Conservation (phyloP, 2,888 invertebrate genomes). For the Watsonalla cultraria region DNA sequence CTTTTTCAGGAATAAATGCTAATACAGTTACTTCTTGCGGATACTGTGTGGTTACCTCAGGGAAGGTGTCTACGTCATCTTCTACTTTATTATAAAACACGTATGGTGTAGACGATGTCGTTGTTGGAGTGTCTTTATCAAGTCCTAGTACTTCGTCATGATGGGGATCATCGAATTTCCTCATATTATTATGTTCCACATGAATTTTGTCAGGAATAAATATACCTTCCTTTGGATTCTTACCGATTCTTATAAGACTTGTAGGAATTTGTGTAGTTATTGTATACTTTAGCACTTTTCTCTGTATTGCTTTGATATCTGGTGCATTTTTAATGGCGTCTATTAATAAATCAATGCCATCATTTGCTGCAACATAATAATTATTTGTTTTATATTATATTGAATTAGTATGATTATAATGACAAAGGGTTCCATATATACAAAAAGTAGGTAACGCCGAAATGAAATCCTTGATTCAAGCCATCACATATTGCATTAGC, state of each 20-base stretch:
- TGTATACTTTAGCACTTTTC: conserved; percentile 29
- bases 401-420: too few relatives aligned
- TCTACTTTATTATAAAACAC: background rate
- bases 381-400: background rate
- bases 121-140: conserved; percentile 7
- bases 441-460: background rate
- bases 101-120: background rate
- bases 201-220: conserved; percentile 7
- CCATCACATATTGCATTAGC: too few relatives aligned
- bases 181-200: conserved; percentile 9
- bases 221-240: conserved; percentile 5
- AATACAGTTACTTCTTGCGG: background rate
- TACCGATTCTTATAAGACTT: conserved; percentile 7
- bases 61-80: background rate
- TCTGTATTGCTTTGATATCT: conserved; percentile 46
- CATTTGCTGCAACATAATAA: conserved; percentile 41
- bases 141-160: conserved; percentile 18
- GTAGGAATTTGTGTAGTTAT: conserved; percentile 3
- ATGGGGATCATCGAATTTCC: conserved; percentile 9
- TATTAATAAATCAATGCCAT: conserved; percentile 60
- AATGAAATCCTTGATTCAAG: too few relatives aligned
- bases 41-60: background rate
- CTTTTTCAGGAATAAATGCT: background rate
- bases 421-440: too few relatives aligned
- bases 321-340: conserved; percentile 63